Evolutionary conservation across 2,888 invertebrate genomes (phyloP), one percentile per base, ranked within the genome.

Genomic region (Yponomeuta plumbellus): DNA sequence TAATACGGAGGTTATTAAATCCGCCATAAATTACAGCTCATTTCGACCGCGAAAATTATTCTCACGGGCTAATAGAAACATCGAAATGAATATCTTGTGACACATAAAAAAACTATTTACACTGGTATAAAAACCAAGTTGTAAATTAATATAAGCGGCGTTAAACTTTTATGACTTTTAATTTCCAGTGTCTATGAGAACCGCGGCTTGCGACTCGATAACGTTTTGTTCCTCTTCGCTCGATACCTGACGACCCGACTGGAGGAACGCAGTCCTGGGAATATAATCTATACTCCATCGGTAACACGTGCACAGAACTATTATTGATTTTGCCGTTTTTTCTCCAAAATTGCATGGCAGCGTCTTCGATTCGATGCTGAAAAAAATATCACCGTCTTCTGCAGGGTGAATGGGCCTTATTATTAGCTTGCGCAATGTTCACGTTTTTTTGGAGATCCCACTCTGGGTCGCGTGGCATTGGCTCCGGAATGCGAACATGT

Each of bases 241-340:
- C 26, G 13, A 57, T 89, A 88, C 89, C 88, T 89, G 87, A 81
- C 64, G 52, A 67, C 80, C 77, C 78, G 75, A 80, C 78, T 80
- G 82, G 77, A 71, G 52, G 73, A 77, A 78, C 78, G 79, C 73
- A 79, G 77, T 82, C 83, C 83, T 89, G 88, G 88, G 91, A 90
- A 88, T 82, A 83, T 84, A 86, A 89, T 90, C 89, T 88, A 87
- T 89, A 90, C 90, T 91, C 89, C 89, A 81, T 83, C 83, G 85
- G 73, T 84, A 88, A 91, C 91, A 91, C 91, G 91, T 91, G 91
- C 91, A 91, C 83, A 75, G 72, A 72, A 80, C 89, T 81, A 89
- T 90, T 90, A 91, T 91, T 91, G 91, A 91, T 90, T 89, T 89
- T 86, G 86, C 82, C 80, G 86, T 90, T 90, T 91, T 91, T 90